A percentile compares a stretch with the other conserved stretches of the same genome.
Evolutionary conservation across 2,888 invertebrate species (phyloP).

Genomic region (Catocala nupta): DNA sequence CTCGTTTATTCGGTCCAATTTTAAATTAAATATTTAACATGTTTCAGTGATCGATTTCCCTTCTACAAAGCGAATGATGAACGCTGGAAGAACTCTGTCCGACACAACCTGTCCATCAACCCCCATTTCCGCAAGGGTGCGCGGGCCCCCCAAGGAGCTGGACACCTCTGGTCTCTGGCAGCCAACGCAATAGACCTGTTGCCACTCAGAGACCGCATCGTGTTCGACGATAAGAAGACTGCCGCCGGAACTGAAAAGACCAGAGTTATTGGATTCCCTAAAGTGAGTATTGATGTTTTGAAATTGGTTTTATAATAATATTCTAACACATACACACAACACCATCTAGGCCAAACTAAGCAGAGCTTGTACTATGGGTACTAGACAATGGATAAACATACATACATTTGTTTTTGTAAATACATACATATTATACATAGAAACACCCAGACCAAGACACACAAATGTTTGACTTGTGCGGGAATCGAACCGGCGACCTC

Average conservation of each 20-base stretch:
- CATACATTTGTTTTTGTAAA: no score
- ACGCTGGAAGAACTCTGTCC: constrained; percentile 97
- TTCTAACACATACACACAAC: no score
- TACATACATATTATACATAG: no score
- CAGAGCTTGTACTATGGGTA: no score
- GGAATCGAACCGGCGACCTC: no score
- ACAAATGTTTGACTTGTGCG: no score
- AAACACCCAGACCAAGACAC: no score
- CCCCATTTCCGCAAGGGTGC: constrained; percentile 96
- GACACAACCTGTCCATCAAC: constrained; percentile 96
- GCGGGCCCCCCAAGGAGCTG: constrained; percentile 95
- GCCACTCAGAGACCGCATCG: constrained; percentile 65
- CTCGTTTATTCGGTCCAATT: no score
- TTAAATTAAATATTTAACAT: neutral
- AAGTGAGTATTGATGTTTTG: constrained; percentile 58
- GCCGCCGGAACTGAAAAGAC: constrained; percentile 56
- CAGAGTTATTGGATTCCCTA: constrained; percentile 73
- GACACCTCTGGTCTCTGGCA: constrained; percentile 96
- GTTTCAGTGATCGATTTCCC: constrained; percentile 93
- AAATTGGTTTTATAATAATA: neutral
- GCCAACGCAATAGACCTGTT: constrained; percentile 84
- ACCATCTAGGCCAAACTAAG: no score
- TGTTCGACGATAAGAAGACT: constrained; percentile 61
- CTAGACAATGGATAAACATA: no score
- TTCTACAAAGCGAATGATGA: constrained; percentile 96